These are phyloP conservation scores for Galaxias olidus DNA, from an alignment of 2,797 vertebrate species.

Conservation along the genomic window DNA sequence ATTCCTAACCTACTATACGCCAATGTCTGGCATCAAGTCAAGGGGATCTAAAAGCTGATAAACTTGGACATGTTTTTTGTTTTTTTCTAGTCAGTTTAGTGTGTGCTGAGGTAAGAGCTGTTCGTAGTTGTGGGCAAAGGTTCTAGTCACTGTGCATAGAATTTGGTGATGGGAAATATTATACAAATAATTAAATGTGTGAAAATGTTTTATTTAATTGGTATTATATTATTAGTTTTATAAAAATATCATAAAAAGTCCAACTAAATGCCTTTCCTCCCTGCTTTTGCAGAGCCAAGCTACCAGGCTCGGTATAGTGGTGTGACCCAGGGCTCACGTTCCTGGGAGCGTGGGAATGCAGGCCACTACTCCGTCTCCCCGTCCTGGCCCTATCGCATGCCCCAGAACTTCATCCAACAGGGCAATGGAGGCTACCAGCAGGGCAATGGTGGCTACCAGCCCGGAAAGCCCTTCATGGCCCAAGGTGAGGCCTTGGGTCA, in stretches of 20 bases:
- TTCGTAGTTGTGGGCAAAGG: not conserved
- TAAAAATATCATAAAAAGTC: not conserved
- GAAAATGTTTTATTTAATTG: not conserved
- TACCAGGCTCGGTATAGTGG: conserved; percentile 86
- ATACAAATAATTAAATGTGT: not conserved
- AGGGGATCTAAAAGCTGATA: not conserved
- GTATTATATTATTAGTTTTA: not conserved
- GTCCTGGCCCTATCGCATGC: conserved; percentile 93
- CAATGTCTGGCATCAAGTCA: not conserved
- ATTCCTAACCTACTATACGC: too few relatives aligned
- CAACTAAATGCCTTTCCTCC: not conserved
- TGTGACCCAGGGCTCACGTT: conserved; percentile 80
- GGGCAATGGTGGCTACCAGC: conserved; percentile 86
- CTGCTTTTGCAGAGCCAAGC: conserved; percentile 78
- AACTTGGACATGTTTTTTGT: not conserved
- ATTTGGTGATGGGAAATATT: conserved; percentile 1
- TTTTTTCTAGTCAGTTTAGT: not conserved
- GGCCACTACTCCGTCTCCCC: conserved; percentile 85
- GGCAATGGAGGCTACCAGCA: conserved; percentile 87
- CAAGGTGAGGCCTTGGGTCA: conserved; percentile 76
- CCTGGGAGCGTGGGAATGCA: conserved; percentile 87
- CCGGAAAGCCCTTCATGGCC: conserved; percentile 87
- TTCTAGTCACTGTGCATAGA: not conserved
- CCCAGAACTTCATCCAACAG: conserved; percentile 93
- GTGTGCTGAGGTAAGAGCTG: conserved; percentile 41